Percentiles rank a stretch among this genome's conserved stretches.
Conservation (phyloP, 2,113 vertebrate species). For the Amia ocellicauda region DNA sequence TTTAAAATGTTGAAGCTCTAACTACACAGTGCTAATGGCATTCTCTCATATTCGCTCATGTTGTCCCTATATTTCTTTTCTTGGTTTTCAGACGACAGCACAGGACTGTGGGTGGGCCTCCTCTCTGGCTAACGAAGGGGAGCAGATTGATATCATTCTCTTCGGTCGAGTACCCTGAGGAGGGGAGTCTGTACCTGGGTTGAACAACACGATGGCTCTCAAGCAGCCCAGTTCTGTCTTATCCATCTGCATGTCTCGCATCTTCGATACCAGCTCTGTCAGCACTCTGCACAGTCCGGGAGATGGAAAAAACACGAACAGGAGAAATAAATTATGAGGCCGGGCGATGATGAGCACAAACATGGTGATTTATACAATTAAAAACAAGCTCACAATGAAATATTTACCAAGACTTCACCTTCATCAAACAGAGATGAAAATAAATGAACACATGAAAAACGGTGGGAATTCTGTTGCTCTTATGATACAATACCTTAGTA, state of each 20-base stretch:
- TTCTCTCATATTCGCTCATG: too few relatives aligned
- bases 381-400: neutral
- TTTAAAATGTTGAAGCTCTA: too few relatives aligned
- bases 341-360: neutral
- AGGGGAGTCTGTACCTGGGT: slow-evolving; percentile 72
- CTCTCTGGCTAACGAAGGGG: too few relatives aligned
- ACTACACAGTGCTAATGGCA: too few relatives aligned
- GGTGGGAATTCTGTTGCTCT: too few relatives aligned
- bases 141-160: too few relatives aligned
- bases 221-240: slow-evolving; percentile 98
- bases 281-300: slow-evolving; percentile 74
- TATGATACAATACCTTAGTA: too few relatives aligned
- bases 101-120: too few relatives aligned
- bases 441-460: too few relatives aligned
- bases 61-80: too few relatives aligned
- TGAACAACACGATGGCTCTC: slow-evolving; percentile 94
- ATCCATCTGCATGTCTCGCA: slow-evolving; percentile 99
- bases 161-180: neutral
- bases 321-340: neutral
- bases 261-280: slow-evolving; percentile 97
- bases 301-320: slow-evolving; percentile 8
- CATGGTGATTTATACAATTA: neutral
- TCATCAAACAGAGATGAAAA: neutral
- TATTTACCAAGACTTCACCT: neutral
- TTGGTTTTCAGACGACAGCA: too few relatives aligned